Percentiles rank a stretch among this genome's conserved stretches.
Conservation (phyloP, 1,140 invertebrate species). For the Drosophila malerkotliana region DNA sequence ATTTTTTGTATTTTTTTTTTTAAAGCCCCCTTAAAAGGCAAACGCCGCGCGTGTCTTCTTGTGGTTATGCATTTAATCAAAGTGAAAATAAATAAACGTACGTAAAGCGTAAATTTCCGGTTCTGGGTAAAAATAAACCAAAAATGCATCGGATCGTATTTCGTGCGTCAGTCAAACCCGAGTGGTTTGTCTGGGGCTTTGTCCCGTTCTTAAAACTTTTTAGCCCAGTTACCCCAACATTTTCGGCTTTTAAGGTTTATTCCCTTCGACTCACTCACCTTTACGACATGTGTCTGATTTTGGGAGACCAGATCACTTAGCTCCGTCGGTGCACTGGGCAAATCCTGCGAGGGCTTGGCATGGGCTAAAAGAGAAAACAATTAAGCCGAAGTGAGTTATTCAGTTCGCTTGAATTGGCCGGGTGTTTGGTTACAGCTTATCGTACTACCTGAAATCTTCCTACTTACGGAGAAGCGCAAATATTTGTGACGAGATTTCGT, state of each 20-base stretch:
- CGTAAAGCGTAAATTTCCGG: slow-evolving; percentile 71
- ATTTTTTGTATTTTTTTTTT: slow-evolving; percentile 30
- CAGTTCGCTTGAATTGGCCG: slow-evolving; percentile 36
- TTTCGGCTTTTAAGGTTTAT: slow-evolving; percentile 1
- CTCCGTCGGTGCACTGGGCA: slow-evolving; percentile 20
- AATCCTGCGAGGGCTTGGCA: slow-evolving; percentile 62
- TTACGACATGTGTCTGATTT: slow-evolving; percentile 72
- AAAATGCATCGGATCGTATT: slow-evolving; percentile 61
- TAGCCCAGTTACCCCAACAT: slow-evolving; percentile 39
- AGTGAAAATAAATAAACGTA: slow-evolving; percentile 73
- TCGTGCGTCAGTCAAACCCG: slow-evolving; percentile 50
- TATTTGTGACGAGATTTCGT: slow-evolving; percentile 39
- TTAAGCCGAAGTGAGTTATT: slow-evolving; percentile 53
- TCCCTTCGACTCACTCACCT: slow-evolving; percentile 55
- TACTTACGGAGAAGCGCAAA: slow-evolving; percentile 30
- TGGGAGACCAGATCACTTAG: slow-evolving; percentile 52
- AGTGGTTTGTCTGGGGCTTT: slow-evolving; percentile 27
- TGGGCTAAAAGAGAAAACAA: slow-evolving; percentile 62
- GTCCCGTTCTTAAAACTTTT: slow-evolving; percentile 22
- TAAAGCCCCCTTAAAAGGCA: slow-evolving; percentile 55
- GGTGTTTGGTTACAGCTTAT: slow-evolving; percentile 53
- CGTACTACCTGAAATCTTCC: slow-evolving; percentile 22
- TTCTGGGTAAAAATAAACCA: slow-evolving; percentile 70
- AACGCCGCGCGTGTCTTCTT: slow-evolving; percentile 68
- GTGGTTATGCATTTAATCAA: slow-evolving; percentile 75